A percentile compares a stretch with the other conserved stretches of the same genome.
phyloP scores from a whole-genome alignment of 2,888 invertebrate species.

The Bugula neritina region DNA sequence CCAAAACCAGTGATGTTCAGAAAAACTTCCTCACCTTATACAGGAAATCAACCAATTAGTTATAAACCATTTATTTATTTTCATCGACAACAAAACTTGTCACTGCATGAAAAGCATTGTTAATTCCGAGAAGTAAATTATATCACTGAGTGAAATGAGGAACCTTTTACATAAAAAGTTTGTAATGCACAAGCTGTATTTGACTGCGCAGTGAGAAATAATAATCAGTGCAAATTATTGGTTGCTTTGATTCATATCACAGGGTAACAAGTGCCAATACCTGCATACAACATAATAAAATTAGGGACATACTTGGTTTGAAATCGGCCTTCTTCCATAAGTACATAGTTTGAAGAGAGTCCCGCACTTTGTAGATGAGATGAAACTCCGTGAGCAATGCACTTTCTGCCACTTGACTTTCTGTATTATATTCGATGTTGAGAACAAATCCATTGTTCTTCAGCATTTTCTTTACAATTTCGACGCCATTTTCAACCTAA shows the following conservation, averaged over 20 bases:
- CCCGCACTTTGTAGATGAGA: background rate
- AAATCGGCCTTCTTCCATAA: background rate
- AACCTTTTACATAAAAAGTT: no score
- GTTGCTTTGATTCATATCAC: no score
- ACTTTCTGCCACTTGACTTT: background rate
- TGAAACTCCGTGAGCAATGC: background rate
- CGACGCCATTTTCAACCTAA: slow-evolving; percentile 1
- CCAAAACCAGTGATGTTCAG: background rate
- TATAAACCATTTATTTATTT: no score
- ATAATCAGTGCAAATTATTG: no score
- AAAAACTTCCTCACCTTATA: background rate
- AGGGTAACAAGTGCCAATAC: no score
- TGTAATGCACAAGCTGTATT: no score
- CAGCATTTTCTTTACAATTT: background rate
- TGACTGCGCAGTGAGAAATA: no score
- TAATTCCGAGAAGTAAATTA: no score
- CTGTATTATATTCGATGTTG: background rate
- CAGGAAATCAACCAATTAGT: no score
- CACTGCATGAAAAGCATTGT: no score
- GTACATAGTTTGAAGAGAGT: background rate
- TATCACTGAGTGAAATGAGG: background rate
- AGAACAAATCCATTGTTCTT: slow-evolving; percentile 8
- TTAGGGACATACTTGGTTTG: background rate
- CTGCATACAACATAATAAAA: no score
- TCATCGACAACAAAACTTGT: no score